A percentile compares a stretch with the other conserved stretches of the same genome.
phyloP scores from a whole-genome alignment of 2,888 invertebrate species.

The Rhagonycha fulva region DNA sequence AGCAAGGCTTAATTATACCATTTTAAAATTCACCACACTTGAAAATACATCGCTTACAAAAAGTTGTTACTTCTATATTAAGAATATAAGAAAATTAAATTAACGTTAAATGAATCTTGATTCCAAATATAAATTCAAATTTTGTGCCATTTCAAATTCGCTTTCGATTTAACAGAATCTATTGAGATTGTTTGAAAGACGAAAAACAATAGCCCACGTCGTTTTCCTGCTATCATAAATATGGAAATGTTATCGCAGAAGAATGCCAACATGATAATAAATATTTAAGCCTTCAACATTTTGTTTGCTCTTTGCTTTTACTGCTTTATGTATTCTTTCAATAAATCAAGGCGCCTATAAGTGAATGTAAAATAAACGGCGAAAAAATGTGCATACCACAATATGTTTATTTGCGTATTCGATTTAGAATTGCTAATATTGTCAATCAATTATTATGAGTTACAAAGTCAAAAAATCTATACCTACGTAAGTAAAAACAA shows the following conservation, averaged over 20 bases:
- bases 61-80: background rate
- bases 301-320: constrained; percentile 1
- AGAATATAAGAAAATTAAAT: background rate
- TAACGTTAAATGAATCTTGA: background rate
- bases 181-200: background rate
- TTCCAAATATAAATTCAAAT: background rate
- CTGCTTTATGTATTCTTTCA: background rate
- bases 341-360: constrained; percentile 3
- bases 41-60: background rate
- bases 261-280: constrained; percentile 2
- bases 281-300: background rate
- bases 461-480: background rate
- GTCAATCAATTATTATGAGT: background rate
- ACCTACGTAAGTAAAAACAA: background rate
- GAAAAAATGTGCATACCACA: background rate
- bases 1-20: background rate
- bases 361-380: background rate
- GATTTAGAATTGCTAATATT: constrained; percentile 3
- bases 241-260: constrained; percentile 2
- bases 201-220: constrained; percentile 3
- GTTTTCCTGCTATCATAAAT: constrained; percentile 7
- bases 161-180: background rate
- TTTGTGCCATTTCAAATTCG: background rate
- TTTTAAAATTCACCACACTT: background rate
- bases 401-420: background rate